These are phyloP conservation scores for Coryphaenoides rupestris DNA, from an alignment of 2,113 vertebrate genomes.

Conservation along the genomic window DNA sequence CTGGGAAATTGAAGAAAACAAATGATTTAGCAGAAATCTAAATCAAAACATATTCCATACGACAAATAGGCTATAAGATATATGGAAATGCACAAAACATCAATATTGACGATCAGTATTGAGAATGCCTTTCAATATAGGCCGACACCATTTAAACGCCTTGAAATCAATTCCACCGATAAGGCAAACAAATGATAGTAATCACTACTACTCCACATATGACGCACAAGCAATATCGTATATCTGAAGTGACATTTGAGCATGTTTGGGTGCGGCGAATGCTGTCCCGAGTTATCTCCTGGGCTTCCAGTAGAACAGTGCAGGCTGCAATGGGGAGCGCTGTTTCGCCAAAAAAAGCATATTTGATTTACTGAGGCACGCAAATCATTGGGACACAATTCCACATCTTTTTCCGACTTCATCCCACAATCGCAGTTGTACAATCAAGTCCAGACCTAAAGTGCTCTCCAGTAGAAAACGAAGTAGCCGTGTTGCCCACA, in stretches of 20 bases:
- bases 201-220: background rate
- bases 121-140: too few relatives aligned
- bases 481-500: too few relatives aligned
- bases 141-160: too few relatives aligned
- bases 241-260: conserved; percentile 5
- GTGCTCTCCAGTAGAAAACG: too few relatives aligned
- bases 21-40: too few relatives aligned
- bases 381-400: conserved; percentile 49
- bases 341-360: background rate
- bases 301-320: conserved; percentile 6
- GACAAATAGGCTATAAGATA: too few relatives aligned
- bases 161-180: background rate
- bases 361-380: conserved; percentile 44
- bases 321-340: conserved; percentile 16
- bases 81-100: too few relatives aligned
- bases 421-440: conserved; percentile 37
- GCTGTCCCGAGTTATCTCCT: conserved; percentile 2
- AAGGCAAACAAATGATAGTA: background rate
- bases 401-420: conserved; percentile 57
- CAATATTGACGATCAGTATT: too few relatives aligned
- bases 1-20: too few relatives aligned
- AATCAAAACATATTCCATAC: too few relatives aligned
- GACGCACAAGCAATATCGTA: too few relatives aligned
- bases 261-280: conserved; percentile 12
- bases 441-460: conserved; percentile 31